Base-by-base conservation (phyloP, 1,140 invertebrate species). In the Condylostylus longicornis region DNA sequence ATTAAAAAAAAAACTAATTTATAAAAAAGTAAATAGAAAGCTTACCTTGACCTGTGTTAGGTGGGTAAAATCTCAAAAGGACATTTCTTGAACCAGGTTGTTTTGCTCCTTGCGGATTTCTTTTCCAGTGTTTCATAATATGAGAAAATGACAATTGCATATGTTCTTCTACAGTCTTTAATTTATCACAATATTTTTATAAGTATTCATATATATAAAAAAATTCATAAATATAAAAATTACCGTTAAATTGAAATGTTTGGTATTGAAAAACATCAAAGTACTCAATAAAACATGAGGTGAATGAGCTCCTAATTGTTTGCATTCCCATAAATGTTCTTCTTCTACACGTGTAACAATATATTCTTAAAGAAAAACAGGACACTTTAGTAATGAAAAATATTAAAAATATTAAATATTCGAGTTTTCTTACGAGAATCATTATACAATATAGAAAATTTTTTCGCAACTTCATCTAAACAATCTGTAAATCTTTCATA, bases 261-360 rank as follows among this genome's bases (percentile, higher is more conserved):
- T 90, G 0, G 89, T 93, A 54, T 93, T 94, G 54, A 95, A 94
- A 61, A 90, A 95, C 72, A 96, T 87, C 1, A 96, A 68, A 1
- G 90, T 94, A 46, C 82, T 91, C 1, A 95, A 65, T 4, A 96
- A 66, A 4, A 93, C 86, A 57, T 89, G 82, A 1, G 90, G 90
- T 1, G 89, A 93, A 67, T 93, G 85, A 2, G 87, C 88, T 20
- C 91, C 90, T 5, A 96, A 65, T 62, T 94, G 89, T 58, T 89
- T 89, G 47, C 83, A 81, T 56, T 93, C 88, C 88, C 88, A 93
- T 28, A 95, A 65, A 63, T 90, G 84, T 58, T 90, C 86, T 55
- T 94, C 88, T 61, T 91, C 86, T 4, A 93, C 85, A 51, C 85
- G 70, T 3, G 82, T 87, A 33, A 89, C 79, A 57, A 90, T 82